Percentiles rank a stretch among this genome's conserved stretches.
Evolutionary conservation across 2,888 invertebrate genomes (phyloP).

Genomic region (Abrostola tripartita): DNA sequence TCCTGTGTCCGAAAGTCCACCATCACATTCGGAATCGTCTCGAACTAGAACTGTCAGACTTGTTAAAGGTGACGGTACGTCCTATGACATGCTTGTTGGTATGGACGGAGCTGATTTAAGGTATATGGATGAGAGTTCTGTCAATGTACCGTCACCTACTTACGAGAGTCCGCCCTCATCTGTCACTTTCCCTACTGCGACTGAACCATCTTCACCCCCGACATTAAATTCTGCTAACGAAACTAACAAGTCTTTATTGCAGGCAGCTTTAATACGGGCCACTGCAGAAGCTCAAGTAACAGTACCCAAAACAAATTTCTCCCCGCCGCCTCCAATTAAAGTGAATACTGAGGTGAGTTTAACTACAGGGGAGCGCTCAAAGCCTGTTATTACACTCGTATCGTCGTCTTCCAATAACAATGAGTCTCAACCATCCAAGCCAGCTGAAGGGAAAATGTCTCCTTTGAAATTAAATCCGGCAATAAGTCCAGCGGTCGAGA

Average conservation of each 20-base stretch:
- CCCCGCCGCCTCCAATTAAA: slow-evolving; percentile 86
- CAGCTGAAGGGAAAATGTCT: slow-evolving; percentile 75
- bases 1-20: slow-evolving; percentile 90
- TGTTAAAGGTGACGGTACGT: slow-evolving; percentile 88
- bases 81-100: slow-evolving; percentile 93
- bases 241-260: slow-evolving; percentile 90
- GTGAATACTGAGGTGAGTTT: slow-evolving; percentile 92
- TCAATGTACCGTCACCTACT: slow-evolving; percentile 93
- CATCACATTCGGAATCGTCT: slow-evolving; percentile 87
- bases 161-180: slow-evolving; percentile 93
- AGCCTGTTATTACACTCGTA: slow-evolving; percentile 90
- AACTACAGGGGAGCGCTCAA: slow-evolving; percentile 87
- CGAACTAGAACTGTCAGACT: slow-evolving; percentile 87
- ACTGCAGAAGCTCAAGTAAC: slow-evolving; percentile 88
- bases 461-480: slow-evolving; percentile 78
- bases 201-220: slow-evolving; percentile 90
- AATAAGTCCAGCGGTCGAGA: slow-evolving; percentile 81
- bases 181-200: slow-evolving; percentile 88
- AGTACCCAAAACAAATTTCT: slow-evolving; percentile 79
- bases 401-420: slow-evolving; percentile 84
- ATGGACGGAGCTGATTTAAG: slow-evolving; percentile 95
- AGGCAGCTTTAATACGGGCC: slow-evolving; percentile 92
- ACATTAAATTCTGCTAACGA: slow-evolving; percentile 82
- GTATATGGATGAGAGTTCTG: slow-evolving; percentile 97
- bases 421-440: slow-evolving; percentile 76